Percentiles rank a stretch among this genome's conserved stretches.
These are phyloP conservation scores for Paramacrobiotus metropolitanus DNA, from an alignment of 1,140 invertebrate genomes.

Conservation along the genomic window DNA sequence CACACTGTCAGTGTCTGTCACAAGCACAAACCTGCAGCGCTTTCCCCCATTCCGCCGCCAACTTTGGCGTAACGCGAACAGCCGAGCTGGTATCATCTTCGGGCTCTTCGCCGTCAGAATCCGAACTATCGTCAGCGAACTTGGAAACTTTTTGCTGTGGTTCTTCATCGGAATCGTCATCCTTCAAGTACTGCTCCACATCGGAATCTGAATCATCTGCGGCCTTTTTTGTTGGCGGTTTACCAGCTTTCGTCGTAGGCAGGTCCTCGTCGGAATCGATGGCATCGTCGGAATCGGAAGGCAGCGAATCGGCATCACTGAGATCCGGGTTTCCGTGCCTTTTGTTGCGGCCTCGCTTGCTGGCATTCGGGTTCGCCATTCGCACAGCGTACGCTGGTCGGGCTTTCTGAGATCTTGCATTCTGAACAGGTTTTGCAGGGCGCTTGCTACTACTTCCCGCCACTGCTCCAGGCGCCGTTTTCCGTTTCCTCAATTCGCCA, in stretches of 20 bases:
- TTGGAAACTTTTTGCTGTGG: too few species aligned
- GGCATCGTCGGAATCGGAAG: not conserved
- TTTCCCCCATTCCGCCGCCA: not conserved
- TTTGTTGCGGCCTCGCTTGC: not conserved
- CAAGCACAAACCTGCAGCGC: not conserved
- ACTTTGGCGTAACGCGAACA: not conserved
- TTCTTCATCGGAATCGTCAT: not conserved
- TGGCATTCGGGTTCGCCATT: not conserved
- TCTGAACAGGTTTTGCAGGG: too few species aligned
- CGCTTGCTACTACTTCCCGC: too few species aligned
- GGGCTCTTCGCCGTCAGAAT: too few species aligned
- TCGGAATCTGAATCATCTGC: not conserved
- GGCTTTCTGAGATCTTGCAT: too few species aligned
- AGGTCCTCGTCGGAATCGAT: not conserved
- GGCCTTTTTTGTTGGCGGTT: not conserved
- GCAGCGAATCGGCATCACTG: not conserved
- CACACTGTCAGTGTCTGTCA: too few species aligned
- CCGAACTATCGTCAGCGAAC: too few species aligned
- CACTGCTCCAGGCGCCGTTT: too few species aligned
- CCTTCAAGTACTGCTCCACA: constrained; percentile 1
- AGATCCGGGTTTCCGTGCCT: not conserved
- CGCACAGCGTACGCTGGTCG: too few species aligned
- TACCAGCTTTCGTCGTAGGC: not conserved
- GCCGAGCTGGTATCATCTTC: not conserved
- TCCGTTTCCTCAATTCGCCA: too few species aligned